phyloP scores from a whole-genome alignment of 2,797 vertebrate genomes.

The Bradypus variegatus region DNA sequence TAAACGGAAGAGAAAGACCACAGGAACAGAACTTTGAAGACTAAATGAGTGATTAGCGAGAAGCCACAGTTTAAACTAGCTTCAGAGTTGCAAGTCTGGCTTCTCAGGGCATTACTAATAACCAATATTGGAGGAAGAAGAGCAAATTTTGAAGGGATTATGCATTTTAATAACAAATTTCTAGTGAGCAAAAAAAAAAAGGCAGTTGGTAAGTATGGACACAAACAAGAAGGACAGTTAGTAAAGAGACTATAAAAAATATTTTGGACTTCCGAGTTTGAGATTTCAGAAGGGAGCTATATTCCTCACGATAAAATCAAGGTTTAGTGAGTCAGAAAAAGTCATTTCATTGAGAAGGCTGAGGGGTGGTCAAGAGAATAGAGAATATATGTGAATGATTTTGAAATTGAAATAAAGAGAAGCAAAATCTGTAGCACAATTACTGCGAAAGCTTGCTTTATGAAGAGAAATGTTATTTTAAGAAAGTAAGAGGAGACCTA shows the following conservation, averaged over 20 bases:
- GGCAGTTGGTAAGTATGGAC: background rate
- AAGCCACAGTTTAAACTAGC: slow-evolving; percentile 10
- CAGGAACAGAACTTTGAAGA: background rate
- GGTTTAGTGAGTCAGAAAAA: background rate
- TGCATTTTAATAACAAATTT: background rate
- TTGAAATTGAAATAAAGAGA: background rate
- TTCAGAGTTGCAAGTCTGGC: background rate
- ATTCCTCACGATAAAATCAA: background rate
- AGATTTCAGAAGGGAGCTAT: background rate
- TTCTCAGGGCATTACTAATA: background rate
- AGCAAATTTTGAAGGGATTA: background rate
- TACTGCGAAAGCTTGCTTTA: background rate
- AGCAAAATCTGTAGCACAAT: background rate
- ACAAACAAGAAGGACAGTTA: background rate
- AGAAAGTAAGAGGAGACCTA: too few relatives aligned
- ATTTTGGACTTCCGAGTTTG: background rate
- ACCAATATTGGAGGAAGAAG: background rate
- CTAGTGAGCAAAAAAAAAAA: background rate
- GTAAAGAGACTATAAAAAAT: background rate
- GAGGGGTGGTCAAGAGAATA: background rate
- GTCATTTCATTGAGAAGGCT: background rate
- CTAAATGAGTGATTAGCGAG: background rate
- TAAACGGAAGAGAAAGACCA: background rate
- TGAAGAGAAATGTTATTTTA: background rate
- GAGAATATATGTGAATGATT: background rate